phyloP scores from a whole-genome alignment of 2,797 vertebrate species.

The Chiropotes sagulatus region DNA sequence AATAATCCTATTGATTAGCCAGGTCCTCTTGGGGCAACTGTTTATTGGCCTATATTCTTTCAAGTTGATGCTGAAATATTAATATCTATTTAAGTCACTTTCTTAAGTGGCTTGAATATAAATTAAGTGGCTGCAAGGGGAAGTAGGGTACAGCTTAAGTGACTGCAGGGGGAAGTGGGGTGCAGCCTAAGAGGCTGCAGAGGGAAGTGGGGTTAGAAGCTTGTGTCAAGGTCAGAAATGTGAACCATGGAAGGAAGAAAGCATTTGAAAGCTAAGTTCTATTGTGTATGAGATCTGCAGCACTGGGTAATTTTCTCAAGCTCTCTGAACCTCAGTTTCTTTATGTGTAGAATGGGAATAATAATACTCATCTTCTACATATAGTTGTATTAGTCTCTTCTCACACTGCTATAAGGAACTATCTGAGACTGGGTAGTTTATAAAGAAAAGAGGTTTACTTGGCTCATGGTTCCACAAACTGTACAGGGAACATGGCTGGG shows the following conservation, averaged over 20 bases:
- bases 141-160: not conserved
- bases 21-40: not conserved
- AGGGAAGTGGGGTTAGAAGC: not conserved
- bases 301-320: not conserved
- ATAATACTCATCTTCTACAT: not conserved
- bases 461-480: not conserved
- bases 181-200: not conserved
- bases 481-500: not conserved
- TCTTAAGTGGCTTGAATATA: not conserved
- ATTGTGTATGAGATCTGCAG: not conserved
- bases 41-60: not conserved
- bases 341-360: not conserved
- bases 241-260: not conserved
- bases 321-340: constrained; percentile 5
- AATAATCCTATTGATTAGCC: not conserved
- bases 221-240: not conserved
- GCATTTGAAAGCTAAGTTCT: not conserved
- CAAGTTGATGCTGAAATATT: not conserved
- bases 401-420: not conserved
- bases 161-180: not conserved
- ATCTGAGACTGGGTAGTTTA: not conserved
- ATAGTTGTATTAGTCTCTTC: not conserved
- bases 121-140: not conserved
- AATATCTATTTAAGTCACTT: not conserved
- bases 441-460: not conserved